Base-by-base conservation (phyloP, 64 coral and sea anemone genomes). In the Montipora capricornis region DNA sequence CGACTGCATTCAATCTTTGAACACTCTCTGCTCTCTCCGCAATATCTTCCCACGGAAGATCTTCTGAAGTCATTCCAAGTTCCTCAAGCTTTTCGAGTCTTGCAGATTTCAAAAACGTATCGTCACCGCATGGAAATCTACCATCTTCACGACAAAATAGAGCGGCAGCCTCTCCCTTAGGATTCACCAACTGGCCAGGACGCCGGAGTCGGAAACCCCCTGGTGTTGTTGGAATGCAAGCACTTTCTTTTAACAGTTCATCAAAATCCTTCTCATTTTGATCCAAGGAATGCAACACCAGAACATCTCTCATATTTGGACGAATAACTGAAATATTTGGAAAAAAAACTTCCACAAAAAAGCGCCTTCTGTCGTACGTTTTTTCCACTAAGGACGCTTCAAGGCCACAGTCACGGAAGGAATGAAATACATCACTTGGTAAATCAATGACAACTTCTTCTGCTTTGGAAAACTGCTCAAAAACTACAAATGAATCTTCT, bases 41-140 rank as follows among this genome's bases (percentile, higher is more conserved):
- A 6, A 98, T 20, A 55, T 84, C 90, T 15, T 60, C 4, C 93
- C 96, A 95, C 1, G 71, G 46, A 80, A 92, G 90, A 68, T 82
- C 80, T 61, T 98, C 90, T 52, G 20, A 37, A 1, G 73, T 17
- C 93, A 98, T 98, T 20, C 96, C 96, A 16, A 98, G 53, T 67
- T 83, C 51, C 19, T 87, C 80, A 37, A 98, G 83, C n/a, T 75
- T 92, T n/a, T 20, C 10, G 24, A 92, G 55, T 64, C 96, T 69
- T 77, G 50, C 50, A 20, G 78, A 14, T 5, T 44, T 26, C 12
- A 87, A 24, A 87, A 93, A 98, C 5, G 55, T 58, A 0, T 82
- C 83, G 3, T 22, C 29, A 11, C 80, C 55, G 45, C 26, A 66
- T 6, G 93, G 94, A 87, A 98, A 98, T 45, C 91, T 73, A 3